These are phyloP conservation scores for Dynastes grantii DNA, from an alignment of 2,888 invertebrate species.

Conservation along the genomic window DNA sequence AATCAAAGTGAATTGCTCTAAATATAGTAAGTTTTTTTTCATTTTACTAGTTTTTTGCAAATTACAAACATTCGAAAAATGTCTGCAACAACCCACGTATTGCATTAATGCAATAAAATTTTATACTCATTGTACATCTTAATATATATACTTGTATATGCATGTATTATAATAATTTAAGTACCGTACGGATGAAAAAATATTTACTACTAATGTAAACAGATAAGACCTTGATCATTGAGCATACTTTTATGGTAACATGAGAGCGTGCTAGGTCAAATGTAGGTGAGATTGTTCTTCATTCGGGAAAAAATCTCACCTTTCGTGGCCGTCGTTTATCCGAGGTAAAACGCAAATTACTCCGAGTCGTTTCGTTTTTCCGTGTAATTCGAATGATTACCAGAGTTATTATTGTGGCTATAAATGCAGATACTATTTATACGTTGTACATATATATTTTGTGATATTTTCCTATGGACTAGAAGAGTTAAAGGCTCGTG, in stretches of 20 bases:
- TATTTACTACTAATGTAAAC: constrained; percentile 31
- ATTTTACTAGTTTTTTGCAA: no score
- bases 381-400: not conserved
- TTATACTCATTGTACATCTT: no score
- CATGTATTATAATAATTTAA: not conserved
- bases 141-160: no score
- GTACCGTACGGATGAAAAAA: not conserved
- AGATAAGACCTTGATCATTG: constrained; percentile 38
- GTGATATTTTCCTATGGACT: not conserved
- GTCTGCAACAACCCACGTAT: no score
- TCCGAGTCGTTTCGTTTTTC: constrained; percentile 25
- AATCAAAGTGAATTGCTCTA: no score
- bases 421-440: not conserved
- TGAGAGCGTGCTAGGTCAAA: constrained; percentile 30
- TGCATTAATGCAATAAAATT: no score
- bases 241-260: constrained; percentile 37
- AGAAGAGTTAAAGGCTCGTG: not conserved
- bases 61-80: no score
- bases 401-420: not conserved
- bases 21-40: no score
- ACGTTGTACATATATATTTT: no score
- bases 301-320: constrained; percentile 25
- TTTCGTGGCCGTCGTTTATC: constrained; percentile 20
- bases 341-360: constrained; percentile 26
- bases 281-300: constrained; percentile 45